A percentile compares a stretch with the other conserved stretches of the same genome.
Evolutionary conservation across 2,113 vertebrate genomes (phyloP).

Genomic region (Ptyas mucosa): DNA sequence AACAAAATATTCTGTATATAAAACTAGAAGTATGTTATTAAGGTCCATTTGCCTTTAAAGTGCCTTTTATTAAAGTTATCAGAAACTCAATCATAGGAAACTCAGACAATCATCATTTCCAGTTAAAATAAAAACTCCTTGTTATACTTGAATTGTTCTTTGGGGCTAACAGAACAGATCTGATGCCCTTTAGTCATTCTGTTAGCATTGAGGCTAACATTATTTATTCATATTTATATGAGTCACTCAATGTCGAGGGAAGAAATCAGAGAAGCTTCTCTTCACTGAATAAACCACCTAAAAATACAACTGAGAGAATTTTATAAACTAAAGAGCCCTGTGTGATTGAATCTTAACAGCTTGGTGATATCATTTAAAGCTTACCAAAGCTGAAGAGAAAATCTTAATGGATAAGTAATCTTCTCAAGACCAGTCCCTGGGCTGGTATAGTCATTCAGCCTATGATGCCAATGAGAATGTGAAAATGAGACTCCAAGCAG

Average conservation of each 20-base stretch:
- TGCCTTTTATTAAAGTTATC: not conserved
- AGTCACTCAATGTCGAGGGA: not conserved
- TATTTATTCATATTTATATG: not conserved
- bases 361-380: not conserved
- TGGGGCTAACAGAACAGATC: not conserved
- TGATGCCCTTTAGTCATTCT: not conserved
- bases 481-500: not conserved
- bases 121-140: not conserved
- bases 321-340: not conserved
- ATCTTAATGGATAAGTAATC: not conserved
- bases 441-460: not conserved
- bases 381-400: not conserved
- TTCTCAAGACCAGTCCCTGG: not conserved
- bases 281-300: not conserved
- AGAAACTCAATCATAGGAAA: not conserved
- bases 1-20: not conserved
- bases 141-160: not conserved
- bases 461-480: not conserved
- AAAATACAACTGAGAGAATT: not conserved
- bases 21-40: not conserved
- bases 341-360: not conserved
- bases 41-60: not conserved
- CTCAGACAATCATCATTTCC: not conserved
- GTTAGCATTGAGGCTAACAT: not conserved
- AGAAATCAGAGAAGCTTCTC: not conserved